Evolutionary conservation across 2,113 vertebrate species (phyloP).

Genomic region (Fulmarus glacialis): DNA sequence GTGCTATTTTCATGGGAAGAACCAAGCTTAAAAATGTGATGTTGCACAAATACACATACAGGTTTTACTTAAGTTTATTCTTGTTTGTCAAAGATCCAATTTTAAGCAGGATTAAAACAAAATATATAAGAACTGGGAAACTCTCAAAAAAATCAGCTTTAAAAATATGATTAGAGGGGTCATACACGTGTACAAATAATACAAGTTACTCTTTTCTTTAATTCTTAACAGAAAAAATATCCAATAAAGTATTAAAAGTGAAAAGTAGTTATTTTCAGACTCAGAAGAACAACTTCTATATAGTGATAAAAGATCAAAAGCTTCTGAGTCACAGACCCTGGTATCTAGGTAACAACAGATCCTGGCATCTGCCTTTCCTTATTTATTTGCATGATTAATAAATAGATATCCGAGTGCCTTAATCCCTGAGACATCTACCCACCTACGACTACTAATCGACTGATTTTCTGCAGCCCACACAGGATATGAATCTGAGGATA

Average conservation of each 20-base stretch:
- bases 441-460: not conserved
- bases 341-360: slow-evolving; percentile 47
- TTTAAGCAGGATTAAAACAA: not conserved
- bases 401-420: not conserved
- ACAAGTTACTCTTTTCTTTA: not conserved
- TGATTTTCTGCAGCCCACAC: not conserved
- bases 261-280: slow-evolving; percentile 12
- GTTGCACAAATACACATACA: not conserved
- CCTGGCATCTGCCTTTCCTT: not conserved
- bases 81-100: not conserved
- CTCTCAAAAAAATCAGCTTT: not conserved
- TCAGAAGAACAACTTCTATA: not conserved
- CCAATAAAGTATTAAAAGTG: not conserved
- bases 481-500: not conserved
- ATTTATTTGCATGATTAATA: slow-evolving; percentile 33
- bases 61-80: not conserved
- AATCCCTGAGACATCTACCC: not conserved
- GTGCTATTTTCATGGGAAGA: not conserved
- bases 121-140: not conserved
- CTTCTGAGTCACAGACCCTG: not conserved
- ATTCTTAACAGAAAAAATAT: not conserved
- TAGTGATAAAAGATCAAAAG: slow-evolving; percentile 27
- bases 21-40: not conserved
- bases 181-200: not conserved
- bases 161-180: not conserved